Base-by-base conservation (phyloP, 2,113 vertebrate genomes). In the Thamnophis sirtalis region DNA sequence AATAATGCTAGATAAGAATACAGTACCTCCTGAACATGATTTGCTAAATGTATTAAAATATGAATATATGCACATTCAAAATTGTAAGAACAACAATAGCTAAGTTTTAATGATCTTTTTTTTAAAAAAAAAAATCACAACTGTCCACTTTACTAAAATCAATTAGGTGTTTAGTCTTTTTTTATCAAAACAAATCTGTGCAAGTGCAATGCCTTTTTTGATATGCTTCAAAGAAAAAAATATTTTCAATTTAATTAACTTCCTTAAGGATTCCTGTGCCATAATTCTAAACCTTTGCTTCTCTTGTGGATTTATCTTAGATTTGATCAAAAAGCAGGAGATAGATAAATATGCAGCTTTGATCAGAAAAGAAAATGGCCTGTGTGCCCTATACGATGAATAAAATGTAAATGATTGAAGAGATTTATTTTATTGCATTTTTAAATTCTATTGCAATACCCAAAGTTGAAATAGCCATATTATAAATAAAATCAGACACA, bases 361-460 rank as follows among this genome's bases (percentile, higher is more conserved):
- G 51, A 48, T 73, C 86, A 43, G 91, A 48, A 24, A 92, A 43
- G 33, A 48, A 55, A 88, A 80, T 15, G 63, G 55, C 9, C 38
- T n/a, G 1, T 88, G 33, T 54, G 91, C 51, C 43, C 33, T n/a
- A 60, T 51, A 56, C 38, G 22, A 38, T 88, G 73, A 80, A 55
- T 88, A 90, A 89, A 48, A 68, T 48, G 54, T 89, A 58, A 90
- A 90, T 48, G 49, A n/a, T 90, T 89, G 86, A 90, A 92, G 5
- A 51, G 1, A 19, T 1, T 3, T 0, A 28, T 86, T 92, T 33
- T 43, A 84, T 10, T 0, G 89, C 17, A 13, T 84, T 22, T 80
- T 89, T 90, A 90, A 0, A 88, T 91, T 88, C 9, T 0, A 89
- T 24, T 28, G 86, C 80, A 91, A 80, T 90, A 73, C 55, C 0